Evolutionary conservation across 2,113 vertebrate genomes (phyloP), one percentile per base, ranked within the genome.

Genomic region (Oreochromis niloticus): DNA sequence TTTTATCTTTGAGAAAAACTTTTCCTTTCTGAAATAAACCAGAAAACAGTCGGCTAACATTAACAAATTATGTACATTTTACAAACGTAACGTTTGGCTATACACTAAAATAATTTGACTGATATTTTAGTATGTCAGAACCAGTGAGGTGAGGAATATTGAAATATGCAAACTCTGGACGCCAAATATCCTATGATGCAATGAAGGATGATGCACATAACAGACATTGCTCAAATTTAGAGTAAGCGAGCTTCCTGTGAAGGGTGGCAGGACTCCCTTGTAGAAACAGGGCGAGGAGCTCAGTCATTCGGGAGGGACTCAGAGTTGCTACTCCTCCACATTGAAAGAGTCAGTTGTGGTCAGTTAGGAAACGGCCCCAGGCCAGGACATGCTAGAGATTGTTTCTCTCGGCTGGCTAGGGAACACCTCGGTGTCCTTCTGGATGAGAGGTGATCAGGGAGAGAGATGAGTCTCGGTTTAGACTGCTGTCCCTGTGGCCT

Each of bases 31-130:
- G 1, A 50, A 75, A 50, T 75, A 30, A 75, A 75, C 71, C 24
- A 0, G 43, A 48, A 75, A 75, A 19, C 24, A 48, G 24, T 75
- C 0, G 4, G 24, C 71, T 75, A 75, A 75, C 9, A 48, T 14
- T 14, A 24, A 14, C 36, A 71, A 75, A 30, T 48, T 1, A 5
- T 48, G 16, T 50, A 27, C 24, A 1, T 32, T 75, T 75, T 50
- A 75, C 41, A 48, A 75, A 75, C 0, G 1, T 66, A 71, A 73
- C 5, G 1, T 73, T 46, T 46, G 66, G 39, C 39, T 73, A 22
- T 48, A 30, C 9, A 0, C 41, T 75, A 7, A 75, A 75, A 27
- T 0, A 1, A 27, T 48, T 5, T 75, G 9, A 48, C 14, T 48
- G 0, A 48, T 7, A 48, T 48, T 73, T 73, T 2, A 73, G 41